Conservation (phyloP, 2,888 invertebrate genomes). For the Fabriciana adippe region DNA sequence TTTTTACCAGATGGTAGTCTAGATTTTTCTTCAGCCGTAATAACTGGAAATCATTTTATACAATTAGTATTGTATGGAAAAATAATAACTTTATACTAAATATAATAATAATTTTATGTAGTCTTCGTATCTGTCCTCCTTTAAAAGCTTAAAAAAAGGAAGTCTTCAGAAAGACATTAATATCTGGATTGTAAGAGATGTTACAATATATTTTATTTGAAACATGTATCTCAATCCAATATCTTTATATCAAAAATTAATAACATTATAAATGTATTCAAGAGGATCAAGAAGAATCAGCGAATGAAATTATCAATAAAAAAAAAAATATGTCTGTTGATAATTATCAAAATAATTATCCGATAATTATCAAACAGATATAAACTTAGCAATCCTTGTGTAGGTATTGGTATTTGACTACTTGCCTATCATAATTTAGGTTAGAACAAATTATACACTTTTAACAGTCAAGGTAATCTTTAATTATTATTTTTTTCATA, state of each 20-base stretch:
- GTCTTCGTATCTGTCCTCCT: slow-evolving; percentile 79
- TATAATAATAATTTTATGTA: slow-evolving; percentile 46
- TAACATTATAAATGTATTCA: background rate
- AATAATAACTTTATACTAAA: background rate
- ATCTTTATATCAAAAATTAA: background rate
- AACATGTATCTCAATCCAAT: slow-evolving; percentile 55
- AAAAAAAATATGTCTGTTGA: too few species aligned
- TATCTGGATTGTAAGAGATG: slow-evolving; percentile 53
- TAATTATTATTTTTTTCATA: too few species aligned
- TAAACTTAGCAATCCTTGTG: too few species aligned
- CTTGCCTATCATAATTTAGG: too few species aligned
- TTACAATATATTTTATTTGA: slow-evolving; percentile 46
- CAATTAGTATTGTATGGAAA: background rate
- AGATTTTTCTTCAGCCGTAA: slow-evolving; percentile 68
- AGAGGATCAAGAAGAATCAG: too few species aligned
- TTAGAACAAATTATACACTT: too few species aligned
- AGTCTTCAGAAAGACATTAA: slow-evolving; percentile 72
- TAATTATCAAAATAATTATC: too few species aligned
- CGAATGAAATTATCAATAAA: too few species aligned
- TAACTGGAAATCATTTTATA: slow-evolving; percentile 16
- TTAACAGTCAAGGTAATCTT: too few species aligned
- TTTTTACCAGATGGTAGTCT: slow-evolving; percentile 64
- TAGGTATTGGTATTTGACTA: too few species aligned
- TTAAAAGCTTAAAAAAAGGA: slow-evolving; percentile 69
- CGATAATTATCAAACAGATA: too few species aligned